Evolutionary conservation across 2,113 vertebrate genomes (phyloP).

Genomic region (Paramormyrops kingsleyae): DNA sequence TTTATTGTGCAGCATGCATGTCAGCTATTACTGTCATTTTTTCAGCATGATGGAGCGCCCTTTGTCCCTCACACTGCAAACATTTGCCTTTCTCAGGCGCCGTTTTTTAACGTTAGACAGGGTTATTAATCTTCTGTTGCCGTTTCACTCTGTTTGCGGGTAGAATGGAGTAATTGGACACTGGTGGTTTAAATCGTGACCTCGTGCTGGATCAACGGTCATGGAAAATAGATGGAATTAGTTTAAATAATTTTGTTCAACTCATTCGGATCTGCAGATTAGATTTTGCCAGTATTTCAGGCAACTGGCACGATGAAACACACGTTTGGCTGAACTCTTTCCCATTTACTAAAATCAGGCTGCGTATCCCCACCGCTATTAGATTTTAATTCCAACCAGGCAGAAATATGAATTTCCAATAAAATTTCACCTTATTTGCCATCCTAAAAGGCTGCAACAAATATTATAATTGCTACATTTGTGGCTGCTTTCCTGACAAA

Average conservation of each 20-base stretch:
- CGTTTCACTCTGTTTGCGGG: not conserved
- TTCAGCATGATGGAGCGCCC: not conserved
- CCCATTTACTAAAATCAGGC: not conserved
- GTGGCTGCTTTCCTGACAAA: not conserved
- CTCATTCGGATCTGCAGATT: not conserved
- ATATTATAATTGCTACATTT: not conserved
- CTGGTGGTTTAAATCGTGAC: not conserved
- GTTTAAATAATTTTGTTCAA: not conserved
- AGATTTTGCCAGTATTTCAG: not conserved
- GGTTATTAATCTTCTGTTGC: not conserved
- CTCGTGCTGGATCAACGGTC: not conserved
- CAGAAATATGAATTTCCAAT: not conserved
- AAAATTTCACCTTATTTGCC: not conserved
- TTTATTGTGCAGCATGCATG: not conserved
- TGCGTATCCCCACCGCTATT: not conserved
- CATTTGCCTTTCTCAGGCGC: not conserved
- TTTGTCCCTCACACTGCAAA: not conserved
- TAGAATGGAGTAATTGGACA: not conserved
- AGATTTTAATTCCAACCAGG: not conserved
- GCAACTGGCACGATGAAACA: not conserved
- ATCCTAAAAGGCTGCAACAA: not conserved
- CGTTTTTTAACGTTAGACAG: not conserved
- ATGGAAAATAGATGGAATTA: not conserved
- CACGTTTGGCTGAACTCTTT: not conserved
- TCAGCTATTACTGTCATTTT: not conserved